A percentile compares a stretch with the other conserved stretches of the same genome.
Evolutionary conservation across 1,140 invertebrate species (phyloP).

Genomic region (Lamellibrachia luymesi): DNA sequence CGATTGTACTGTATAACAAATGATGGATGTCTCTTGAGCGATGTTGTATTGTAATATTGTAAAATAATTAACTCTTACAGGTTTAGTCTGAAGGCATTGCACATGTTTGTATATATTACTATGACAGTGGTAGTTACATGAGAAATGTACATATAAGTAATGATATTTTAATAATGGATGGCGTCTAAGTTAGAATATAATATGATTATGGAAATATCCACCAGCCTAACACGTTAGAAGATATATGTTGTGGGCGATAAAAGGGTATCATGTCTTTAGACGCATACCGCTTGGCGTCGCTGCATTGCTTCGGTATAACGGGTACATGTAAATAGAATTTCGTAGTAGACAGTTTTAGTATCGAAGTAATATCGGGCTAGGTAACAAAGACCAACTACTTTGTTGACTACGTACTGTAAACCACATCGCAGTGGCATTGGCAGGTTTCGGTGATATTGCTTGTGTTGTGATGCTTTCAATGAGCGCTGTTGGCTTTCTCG

Average conservation of each 20-base stretch:
- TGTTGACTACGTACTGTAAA: background rate
- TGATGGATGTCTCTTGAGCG: background rate
- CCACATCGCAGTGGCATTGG: background rate
- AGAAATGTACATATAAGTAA: too few relatives aligned
- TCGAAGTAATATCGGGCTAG: background rate
- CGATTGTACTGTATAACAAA: background rate
- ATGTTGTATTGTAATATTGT: background rate
- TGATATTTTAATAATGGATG: background rate
- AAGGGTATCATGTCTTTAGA: background rate
- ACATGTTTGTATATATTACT: too few relatives aligned
- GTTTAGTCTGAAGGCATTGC: too few relatives aligned
- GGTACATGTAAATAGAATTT: background rate
- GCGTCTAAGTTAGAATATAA: background rate
- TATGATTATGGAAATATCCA: background rate
- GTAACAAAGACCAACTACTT: background rate
- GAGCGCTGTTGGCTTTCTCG: too few relatives aligned
- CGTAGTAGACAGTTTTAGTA: background rate
- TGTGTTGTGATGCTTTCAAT: background rate
- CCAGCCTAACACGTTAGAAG: background rate
- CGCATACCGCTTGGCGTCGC: background rate
- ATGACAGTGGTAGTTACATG: too few relatives aligned
- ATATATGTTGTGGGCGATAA: constrained; percentile 1
- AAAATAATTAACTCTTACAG: too few relatives aligned
- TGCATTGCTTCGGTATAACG: constrained; percentile 4
- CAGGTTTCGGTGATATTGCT: background rate